These are phyloP conservation scores for Spinus pinus DNA, from an alignment of 2,797 vertebrate species.

Conservation along the genomic window DNA sequence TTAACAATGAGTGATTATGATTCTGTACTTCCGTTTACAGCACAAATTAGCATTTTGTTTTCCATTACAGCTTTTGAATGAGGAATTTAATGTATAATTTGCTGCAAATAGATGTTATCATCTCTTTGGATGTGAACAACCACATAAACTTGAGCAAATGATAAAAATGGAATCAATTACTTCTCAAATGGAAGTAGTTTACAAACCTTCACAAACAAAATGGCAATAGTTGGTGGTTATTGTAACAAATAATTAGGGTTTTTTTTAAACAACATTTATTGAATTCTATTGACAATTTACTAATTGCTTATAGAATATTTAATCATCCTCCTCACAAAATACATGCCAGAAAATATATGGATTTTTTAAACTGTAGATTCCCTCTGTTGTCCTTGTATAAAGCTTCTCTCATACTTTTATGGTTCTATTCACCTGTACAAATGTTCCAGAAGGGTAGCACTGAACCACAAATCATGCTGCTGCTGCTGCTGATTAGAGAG, in stretches of 20 bases:
- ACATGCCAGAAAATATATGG: not conserved
- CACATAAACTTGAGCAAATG: conserved; percentile 81
- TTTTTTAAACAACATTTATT: conserved; percentile 75
- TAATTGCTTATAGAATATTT: conserved; percentile 69
- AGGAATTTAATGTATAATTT: conserved; percentile 84
- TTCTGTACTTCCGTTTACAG: conserved; percentile 80
- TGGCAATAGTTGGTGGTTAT: conserved; percentile 73
- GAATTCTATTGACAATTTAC: conserved; percentile 74
- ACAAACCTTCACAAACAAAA: conserved; percentile 77
- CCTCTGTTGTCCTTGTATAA: not conserved
- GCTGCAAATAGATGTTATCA: conserved; percentile 84
- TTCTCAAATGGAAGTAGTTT: conserved; percentile 80
- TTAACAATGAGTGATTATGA: conserved; percentile 83
- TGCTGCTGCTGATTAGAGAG: not conserved
- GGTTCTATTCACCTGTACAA: not conserved
- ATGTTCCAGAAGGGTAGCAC: not conserved
- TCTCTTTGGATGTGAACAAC: conserved; percentile 78
- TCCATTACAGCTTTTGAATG: conserved; percentile 81
- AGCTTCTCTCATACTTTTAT: not conserved
- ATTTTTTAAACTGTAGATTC: conserved; percentile 19
- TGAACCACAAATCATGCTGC: not conserved
- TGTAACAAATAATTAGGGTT: conserved; percentile 79
- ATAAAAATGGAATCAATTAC: conserved; percentile 84
- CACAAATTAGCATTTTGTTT: conserved; percentile 84
- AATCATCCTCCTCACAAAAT: conserved; percentile 24